Conservation (phyloP, 2,797 vertebrate genomes). For the Malacoraja senta region DNA sequence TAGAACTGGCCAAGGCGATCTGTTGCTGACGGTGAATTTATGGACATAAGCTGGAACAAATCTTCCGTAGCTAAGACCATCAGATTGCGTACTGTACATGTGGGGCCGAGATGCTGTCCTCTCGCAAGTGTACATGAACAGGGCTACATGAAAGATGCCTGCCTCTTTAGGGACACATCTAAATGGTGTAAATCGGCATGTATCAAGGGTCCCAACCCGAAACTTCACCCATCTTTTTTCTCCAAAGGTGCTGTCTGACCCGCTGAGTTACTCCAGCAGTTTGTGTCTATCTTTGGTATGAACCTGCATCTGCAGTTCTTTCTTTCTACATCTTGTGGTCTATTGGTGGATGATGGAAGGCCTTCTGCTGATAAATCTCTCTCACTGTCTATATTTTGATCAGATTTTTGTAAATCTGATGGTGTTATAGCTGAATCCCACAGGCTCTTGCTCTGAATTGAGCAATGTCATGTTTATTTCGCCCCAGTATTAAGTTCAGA, state of each 20-base stretch:
- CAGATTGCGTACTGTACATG: not conserved
- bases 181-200: not conserved
- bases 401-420: not conserved
- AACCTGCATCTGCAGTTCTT: no score
- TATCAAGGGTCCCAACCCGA: no score
- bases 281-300: no score
- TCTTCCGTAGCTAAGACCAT: not conserved
- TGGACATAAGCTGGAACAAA: not conserved
- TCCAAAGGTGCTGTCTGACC: no score
- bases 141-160: no score
- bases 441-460: not conserved
- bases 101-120: not conserved
- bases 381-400: not conserved
- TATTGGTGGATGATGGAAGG: not conserved
- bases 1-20: not conserved
- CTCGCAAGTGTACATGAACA: not conserved
- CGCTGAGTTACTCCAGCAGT: no score
- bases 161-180: not conserved
- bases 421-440: not conserved
- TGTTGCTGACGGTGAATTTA: not conserved
- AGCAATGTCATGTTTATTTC: not conserved
- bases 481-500: not conserved
- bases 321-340: not conserved
- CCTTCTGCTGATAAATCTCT: not conserved
- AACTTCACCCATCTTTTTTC: no score